These are phyloP conservation scores for Trichopoda pennipes DNA, from an alignment of 2,888 invertebrate genomes.

Conservation along the genomic window DNA sequence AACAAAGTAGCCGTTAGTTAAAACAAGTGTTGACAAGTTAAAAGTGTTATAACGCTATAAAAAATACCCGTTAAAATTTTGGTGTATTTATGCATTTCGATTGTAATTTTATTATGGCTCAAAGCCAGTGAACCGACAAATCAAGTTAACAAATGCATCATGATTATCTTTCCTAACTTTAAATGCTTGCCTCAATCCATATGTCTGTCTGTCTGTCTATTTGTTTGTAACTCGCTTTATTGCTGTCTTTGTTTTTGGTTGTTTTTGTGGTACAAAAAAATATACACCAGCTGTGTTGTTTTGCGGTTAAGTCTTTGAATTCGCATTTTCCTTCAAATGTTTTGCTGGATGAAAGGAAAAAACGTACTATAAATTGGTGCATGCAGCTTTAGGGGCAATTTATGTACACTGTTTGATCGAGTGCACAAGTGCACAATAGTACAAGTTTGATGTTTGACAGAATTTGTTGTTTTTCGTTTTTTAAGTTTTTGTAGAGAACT, in stretches of 20 bases:
- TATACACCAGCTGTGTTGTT: constrained; percentile 59
- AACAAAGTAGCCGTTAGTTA: too few species aligned
- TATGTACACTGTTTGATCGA: constrained; percentile 36
- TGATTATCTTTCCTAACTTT: constrained; percentile 44
- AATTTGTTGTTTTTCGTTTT: constrained; percentile 18
- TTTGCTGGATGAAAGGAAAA: constrained; percentile 12
- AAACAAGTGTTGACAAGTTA: too few species aligned
- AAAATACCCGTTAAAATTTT: too few species aligned
- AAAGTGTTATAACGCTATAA: too few species aligned
- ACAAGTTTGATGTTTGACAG: constrained; percentile 54
- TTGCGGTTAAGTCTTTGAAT: constrained; percentile 63
- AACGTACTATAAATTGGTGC: constrained; percentile 58
- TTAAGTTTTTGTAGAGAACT: constrained; percentile 11
- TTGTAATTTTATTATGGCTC: constrained; percentile 57
- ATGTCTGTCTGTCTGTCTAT: not conserved
- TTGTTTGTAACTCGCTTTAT: not conserved
- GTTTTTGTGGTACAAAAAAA: constrained; percentile 41
- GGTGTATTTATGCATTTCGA: constrained; percentile 1
- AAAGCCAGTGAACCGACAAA: constrained; percentile 69
- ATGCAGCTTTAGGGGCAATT: constrained; percentile 57
- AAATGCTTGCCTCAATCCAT: constrained; percentile 26
- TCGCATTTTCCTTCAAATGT: constrained; percentile 9
- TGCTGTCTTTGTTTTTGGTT: not conserved
- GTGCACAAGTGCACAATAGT: constrained; percentile 58
- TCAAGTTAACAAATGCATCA: constrained; percentile 67